Base-by-base conservation (phyloP, 2,113 vertebrate species). In the Melanocharis versteri region DNA sequence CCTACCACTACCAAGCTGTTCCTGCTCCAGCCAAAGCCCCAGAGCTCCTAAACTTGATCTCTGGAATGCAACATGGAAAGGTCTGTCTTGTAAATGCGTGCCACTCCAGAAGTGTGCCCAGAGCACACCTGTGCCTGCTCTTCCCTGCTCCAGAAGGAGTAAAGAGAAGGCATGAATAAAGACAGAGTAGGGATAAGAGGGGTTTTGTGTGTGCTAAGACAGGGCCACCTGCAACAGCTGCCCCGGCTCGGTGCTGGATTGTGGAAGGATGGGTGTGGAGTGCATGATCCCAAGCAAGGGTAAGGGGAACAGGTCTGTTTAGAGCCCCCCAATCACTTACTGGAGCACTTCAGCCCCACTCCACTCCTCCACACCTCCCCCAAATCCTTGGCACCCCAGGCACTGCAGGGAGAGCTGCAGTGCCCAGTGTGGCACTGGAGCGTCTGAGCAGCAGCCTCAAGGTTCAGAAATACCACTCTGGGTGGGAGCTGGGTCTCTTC, bases 181-280 rank as follows among this genome's bases (percentile, higher is more conserved):
- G 5, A 15, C 12, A 45, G 51, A 42, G n/a, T 4, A 11, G 31
- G 27, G 21, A 11, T 13, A 11, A 62, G 77, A 61, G 20, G 9
- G 15, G 1, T 11, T 22, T 4, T 54, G 26, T 22, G 11, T 65
- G 45, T 77, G 37, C 23, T 18, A 4, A 60, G 80, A 15, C 31
- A 10, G 0, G 2, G n/a, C 27, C n/a, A 65, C 30, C 11, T 47
- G 42, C 50, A 73, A 5, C 11, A 31, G 45, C 56, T 42, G 47
- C 27, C 14, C 14, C 0, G 0, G 26, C 21, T 24, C 0, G 4
- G 27, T 7, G 19, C 6, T 42, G 76, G 30, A 15, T 10, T 69
- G 26, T 35, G 60, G 42, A 39, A 75, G 33, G 35, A 8, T 19
- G 21, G 13, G 14, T 24, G 40, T 3, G 30, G 66, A 68, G 51